Evolutionary conservation across 2,888 invertebrate species (phyloP).

Genomic region (Agonopterix subpropinquella): DNA sequence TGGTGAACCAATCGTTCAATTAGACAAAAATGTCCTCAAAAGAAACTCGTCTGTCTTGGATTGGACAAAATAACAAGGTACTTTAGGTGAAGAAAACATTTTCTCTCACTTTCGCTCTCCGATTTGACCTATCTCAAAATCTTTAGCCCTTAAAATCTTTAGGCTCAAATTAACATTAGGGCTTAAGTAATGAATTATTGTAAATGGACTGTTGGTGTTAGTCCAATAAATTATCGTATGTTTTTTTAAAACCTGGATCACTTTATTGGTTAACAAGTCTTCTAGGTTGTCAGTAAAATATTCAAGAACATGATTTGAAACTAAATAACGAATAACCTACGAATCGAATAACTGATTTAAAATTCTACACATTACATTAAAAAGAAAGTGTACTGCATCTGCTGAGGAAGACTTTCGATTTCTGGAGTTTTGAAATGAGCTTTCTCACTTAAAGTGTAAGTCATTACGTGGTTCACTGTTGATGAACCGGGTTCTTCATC

Average conservation of each 20-base stretch:
- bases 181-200: no score
- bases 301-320: not conserved
- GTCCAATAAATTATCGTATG: no score
- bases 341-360: not conserved
- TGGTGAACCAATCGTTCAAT: no score
- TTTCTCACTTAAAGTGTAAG: slow-evolving; percentile 58
- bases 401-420: slow-evolving; percentile 54
- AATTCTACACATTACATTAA: slow-evolving; percentile 33
- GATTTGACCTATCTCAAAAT: no score
- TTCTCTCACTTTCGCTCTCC: no score
- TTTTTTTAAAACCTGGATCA: not conserved
- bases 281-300: not conserved
- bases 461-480: slow-evolving; percentile 60
- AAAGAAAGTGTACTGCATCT: slow-evolving; percentile 61
- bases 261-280: not conserved
- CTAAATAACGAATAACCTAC: slow-evolving; percentile 1
- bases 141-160: no score
- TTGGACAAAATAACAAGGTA: no score
- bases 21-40: no score
- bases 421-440: slow-evolving; percentile 56
- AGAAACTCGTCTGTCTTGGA: no score
- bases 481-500: slow-evolving; percentile 53
- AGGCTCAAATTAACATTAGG: no score
- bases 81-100: no score
- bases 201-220: no score